These are phyloP conservation scores for Onychomys arenicola DNA, from an alignment of 2,797 vertebrate genomes.

Conservation along the genomic window DNA sequence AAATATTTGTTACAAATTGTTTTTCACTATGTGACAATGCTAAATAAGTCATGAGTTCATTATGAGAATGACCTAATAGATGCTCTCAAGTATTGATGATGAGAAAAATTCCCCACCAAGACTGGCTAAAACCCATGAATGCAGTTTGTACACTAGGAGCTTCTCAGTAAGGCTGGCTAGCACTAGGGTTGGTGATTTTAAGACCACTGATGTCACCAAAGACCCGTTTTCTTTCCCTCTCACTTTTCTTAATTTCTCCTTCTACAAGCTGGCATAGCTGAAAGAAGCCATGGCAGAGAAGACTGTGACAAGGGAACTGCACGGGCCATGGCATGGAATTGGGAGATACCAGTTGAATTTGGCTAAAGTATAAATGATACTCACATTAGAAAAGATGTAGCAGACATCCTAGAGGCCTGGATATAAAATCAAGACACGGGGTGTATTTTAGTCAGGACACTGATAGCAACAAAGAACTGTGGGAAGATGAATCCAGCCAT, in stretches of 20 bases:
- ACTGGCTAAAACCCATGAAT: not conserved
- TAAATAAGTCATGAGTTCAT: slow-evolving; percentile 24
- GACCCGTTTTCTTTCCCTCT: not conserved
- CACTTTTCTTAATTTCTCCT: not conserved
- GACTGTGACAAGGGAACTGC: not conserved
- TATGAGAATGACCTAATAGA: not conserved
- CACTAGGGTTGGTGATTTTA: not conserved
- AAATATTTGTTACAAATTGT: not conserved
- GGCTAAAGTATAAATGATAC: not conserved
- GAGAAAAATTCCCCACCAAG: not conserved
- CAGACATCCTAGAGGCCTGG: not conserved
- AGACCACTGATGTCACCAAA: not conserved
- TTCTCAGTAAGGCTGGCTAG: not conserved
- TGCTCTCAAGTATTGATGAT: not conserved
- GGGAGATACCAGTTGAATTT: not conserved
- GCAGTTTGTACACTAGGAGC: not conserved
- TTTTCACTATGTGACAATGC: not conserved
- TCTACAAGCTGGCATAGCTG: not conserved
- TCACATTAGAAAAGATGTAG: not conserved
- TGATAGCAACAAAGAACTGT: not conserved
- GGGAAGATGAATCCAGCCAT: not conserved
- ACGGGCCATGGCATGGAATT: not conserved
- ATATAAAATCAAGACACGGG: not conserved
- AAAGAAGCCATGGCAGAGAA: not conserved
- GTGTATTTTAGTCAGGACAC: not conserved